Evolutionary conservation across 2,888 invertebrate species (phyloP).

Genomic region (Zhengitettix transpicula): DNA sequence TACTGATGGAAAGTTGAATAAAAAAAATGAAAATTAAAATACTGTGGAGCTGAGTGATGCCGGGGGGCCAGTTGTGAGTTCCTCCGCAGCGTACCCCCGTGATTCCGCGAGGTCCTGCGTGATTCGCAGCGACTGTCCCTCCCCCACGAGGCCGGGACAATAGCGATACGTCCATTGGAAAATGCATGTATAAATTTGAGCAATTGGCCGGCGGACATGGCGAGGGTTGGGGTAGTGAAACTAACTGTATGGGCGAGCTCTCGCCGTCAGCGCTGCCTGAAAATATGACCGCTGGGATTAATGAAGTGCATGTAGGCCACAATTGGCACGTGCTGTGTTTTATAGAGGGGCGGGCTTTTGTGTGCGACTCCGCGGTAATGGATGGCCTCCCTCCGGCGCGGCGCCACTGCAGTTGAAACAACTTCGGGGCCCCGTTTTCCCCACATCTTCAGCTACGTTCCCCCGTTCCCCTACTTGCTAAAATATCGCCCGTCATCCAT

Average conservation of each 20-base stretch:
- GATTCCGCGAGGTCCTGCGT: slow-evolving; percentile 12
- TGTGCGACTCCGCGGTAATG: background rate
- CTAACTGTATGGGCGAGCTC: background rate
- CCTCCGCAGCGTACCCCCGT: slow-evolving; percentile 5
- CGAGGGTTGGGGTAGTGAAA: slow-evolving; percentile 1
- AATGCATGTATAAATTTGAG: background rate
- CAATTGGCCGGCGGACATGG: background rate
- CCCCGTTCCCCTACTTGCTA: too few relatives aligned
- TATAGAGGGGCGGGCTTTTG: background rate
- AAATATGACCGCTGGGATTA: slow-evolving; percentile 19
- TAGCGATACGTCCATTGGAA: background rate
- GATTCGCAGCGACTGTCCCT: slow-evolving; percentile 2
- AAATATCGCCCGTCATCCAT: too few relatives aligned
- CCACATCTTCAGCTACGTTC: too few relatives aligned
- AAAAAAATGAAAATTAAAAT: too few relatives aligned
- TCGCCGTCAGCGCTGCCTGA: slow-evolving; percentile 7
- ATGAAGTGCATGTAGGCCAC: slow-evolving; percentile 17
- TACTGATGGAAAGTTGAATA: too few relatives aligned
- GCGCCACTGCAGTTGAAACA: too few relatives aligned
- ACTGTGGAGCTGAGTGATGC: too few relatives aligned
- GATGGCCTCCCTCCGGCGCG: background rate
- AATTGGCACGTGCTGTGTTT: background rate
- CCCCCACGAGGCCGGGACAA: background rate
- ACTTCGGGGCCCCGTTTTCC: too few relatives aligned
- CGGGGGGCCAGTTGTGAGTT: slow-evolving; percentile 1